phyloP scores from a whole-genome alignment of 2,888 invertebrate species.

The Cremastobaeus sp. region DNA sequence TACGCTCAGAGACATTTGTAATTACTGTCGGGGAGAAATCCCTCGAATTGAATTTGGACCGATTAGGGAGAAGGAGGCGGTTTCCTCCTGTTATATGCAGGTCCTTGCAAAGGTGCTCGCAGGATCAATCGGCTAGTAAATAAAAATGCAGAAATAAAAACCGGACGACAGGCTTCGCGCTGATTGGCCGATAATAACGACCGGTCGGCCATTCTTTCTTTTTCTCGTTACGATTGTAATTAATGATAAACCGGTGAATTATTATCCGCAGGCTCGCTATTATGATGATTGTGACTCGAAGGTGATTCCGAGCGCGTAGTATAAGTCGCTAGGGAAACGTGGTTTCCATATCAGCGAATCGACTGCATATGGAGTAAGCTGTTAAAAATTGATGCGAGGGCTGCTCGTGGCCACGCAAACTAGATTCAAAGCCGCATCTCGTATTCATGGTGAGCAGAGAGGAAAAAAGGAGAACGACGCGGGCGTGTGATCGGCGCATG shows the following conservation, averaged over 20 bases:
- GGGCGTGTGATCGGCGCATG: conserved; percentile 59
- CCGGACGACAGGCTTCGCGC: no score
- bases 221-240: conserved; percentile 42
- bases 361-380: conserved; percentile 71
- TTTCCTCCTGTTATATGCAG: no score
- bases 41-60: no score
- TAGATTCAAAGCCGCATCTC: conserved; percentile 77
- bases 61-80: no score
- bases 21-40: no score
- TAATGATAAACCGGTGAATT: conserved; percentile 54
- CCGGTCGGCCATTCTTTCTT: conserved; percentile 10
- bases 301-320: conserved; percentile 59
- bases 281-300: conserved; percentile 55
- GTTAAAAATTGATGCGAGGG: conserved; percentile 76
- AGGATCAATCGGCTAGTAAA: no score
- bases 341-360: conserved; percentile 75
- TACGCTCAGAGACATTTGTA: background rate
- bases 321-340: conserved; percentile 68
- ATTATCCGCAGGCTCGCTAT: conserved; percentile 45
- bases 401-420: conserved; percentile 73
- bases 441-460: conserved; percentile 76
- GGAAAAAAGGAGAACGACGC: conserved; percentile 63
- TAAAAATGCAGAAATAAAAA: no score
- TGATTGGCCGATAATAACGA: no score
- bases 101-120: no score